Evolutionary conservation across 2,888 invertebrate species (phyloP).

Genomic region (Orthosia gracilis): DNA sequence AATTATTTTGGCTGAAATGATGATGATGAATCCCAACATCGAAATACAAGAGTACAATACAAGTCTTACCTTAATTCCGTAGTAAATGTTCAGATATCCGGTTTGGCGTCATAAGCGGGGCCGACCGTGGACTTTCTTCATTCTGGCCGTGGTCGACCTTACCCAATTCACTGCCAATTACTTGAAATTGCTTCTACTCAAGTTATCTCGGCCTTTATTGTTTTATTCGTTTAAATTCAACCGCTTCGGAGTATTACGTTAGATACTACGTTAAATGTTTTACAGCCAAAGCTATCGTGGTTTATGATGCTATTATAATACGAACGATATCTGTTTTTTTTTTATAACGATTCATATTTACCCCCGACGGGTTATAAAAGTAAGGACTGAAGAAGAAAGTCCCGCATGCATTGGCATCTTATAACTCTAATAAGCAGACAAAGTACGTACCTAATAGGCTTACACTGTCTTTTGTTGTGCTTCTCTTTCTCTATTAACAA

Average conservation of each 20-base stretch:
- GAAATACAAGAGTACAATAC: too few relatives aligned
- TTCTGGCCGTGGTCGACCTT: slow-evolving; percentile 68
- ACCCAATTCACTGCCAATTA: slow-evolving; percentile 70
- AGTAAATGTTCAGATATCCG: slow-evolving; percentile 58
- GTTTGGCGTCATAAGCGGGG: slow-evolving; percentile 58
- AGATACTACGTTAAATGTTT: slow-evolving; percentile 30
- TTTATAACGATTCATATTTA: slow-evolving; percentile 16
- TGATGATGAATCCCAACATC: slow-evolving; percentile 5
- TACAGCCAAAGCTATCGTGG: slow-evolving; percentile 23
- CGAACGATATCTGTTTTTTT: slow-evolving; percentile 5
- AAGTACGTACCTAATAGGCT: not conserved
- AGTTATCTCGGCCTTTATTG: slow-evolving; percentile 42
- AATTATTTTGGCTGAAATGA: too few relatives aligned
- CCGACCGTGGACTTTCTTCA: slow-evolving; percentile 75
- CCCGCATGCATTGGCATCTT: not conserved
- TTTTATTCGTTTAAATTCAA: slow-evolving; percentile 46
- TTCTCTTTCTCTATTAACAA: not conserved
- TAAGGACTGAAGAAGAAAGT: not conserved
- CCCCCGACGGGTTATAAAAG: not conserved
- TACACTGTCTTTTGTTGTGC: not conserved
- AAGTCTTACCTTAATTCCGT: slow-evolving; percentile 20
- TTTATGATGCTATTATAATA: slow-evolving; percentile 22
- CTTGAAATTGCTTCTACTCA: slow-evolving; percentile 58
- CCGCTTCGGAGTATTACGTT: slow-evolving; percentile 12
- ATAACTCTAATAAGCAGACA: not conserved